Evolutionary conservation across 2,113 vertebrate species (phyloP).

Genomic region (Vimba vimba): DNA sequence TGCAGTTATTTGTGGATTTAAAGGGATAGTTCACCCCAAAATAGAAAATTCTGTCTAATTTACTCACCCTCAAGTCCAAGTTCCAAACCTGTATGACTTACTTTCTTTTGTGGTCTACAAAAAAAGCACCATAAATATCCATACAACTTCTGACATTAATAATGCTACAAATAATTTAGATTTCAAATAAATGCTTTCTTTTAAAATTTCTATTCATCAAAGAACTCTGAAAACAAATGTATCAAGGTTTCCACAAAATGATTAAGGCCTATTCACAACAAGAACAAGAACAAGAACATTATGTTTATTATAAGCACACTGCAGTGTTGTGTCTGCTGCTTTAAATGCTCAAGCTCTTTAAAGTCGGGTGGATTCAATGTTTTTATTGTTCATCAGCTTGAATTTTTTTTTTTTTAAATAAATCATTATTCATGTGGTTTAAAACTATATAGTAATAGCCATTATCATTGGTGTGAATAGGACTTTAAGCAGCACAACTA

Average conservation of each 20-base stretch:
- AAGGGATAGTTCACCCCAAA: constrained; percentile 12
- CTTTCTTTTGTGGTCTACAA: not conserved
- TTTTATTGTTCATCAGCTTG: too few species aligned
- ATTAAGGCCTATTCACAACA: too few species aligned
- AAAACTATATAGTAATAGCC: too few species aligned
- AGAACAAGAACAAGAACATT: too few species aligned
- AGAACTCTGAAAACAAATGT: not conserved
- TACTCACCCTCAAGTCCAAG: not conserved
- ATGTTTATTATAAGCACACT: too few species aligned
- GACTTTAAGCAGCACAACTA: too few species aligned
- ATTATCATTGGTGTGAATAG: too few species aligned
- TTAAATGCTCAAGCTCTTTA: too few species aligned
- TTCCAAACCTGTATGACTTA: not conserved
- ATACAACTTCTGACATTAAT: not conserved
- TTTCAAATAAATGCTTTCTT: not conserved
- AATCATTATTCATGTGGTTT: too few species aligned
- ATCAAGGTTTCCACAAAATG: not conserved
- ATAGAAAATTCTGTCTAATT: not conserved
- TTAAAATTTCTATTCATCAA: not conserved
- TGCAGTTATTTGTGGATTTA: constrained; percentile 4
- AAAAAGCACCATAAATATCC: not conserved
- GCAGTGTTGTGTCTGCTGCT: too few species aligned
- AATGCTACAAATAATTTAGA: not conserved
- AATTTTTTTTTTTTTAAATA: too few species aligned
- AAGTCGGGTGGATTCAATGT: too few species aligned